Base-by-base conservation (phyloP, 2,113 vertebrate genomes). In the Etia nguti region DNA sequence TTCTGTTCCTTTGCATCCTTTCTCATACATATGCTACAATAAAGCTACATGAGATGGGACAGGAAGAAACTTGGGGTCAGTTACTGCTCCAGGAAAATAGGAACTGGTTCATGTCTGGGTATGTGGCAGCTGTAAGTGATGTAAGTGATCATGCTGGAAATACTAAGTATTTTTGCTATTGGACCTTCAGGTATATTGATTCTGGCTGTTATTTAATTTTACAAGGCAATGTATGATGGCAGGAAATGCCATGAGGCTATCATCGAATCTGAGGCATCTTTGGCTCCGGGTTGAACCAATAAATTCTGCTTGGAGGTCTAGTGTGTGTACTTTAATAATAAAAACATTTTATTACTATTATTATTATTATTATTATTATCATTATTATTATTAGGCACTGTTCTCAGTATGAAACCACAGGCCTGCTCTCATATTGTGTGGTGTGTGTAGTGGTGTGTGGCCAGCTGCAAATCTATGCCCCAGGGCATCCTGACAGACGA, bases 301-400 rank as follows among this genome's bases (percentile, higher is more conserved):
- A 46, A 75, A 75, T 0, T 48, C 43, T 20, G 70, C 70, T 29
- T 48, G 24, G 2, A 50, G 43, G 9, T 43, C 13, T 16, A 46
- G 22, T 50, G 46, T 75, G 43, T 50, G 43, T 20, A 75, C 10
- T 75, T 75, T 31, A 50, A 50, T 38, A 65, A 65, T 65, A 65
- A 38, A 65, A 65, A 65, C 31, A 65, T n/a, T 8, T 75, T 26
- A 0, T 46, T 46, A 0, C 48, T 36, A 2, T 62, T 60, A 0
- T 34, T 60, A 0, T 65, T 6, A 0, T 26, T 26, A 52, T 54
- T 5, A 16, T 41, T 10, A 10, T 10, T 10, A 41, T 56, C 15
- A 0, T 65, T n/a, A 1, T 65, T 38, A 0, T 18, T 75, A 75
- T 48, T 20, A 20, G 6, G 18, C 70, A 77, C 26, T 20, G 26